Conservation (phyloP, 2,797 vertebrate species). For the Glossophaga mutica region DNA sequence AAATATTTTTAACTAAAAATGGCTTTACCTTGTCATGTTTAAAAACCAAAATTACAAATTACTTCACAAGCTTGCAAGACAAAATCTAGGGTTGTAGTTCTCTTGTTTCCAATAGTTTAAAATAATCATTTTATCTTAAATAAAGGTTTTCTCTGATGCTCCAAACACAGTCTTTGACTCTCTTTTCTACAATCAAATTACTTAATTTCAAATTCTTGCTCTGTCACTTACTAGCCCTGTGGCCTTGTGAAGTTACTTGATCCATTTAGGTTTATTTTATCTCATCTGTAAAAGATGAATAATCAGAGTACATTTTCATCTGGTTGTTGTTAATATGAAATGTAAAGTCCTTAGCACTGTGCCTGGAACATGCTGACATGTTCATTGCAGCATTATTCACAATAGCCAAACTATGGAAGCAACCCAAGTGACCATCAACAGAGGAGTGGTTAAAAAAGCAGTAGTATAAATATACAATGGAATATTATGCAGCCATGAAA, state of each 20-base stretch:
- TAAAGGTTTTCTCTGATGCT: background rate
- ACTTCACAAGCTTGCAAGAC: background rate
- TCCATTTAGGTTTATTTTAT: background rate
- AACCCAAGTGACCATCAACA: background rate
- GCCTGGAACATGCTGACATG: background rate
- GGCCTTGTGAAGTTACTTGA: background rate
- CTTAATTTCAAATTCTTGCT: background rate
- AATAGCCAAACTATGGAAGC: background rate
- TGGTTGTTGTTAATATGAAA: background rate
- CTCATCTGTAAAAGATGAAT: background rate
- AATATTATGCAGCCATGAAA: background rate
- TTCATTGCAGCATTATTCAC: background rate
- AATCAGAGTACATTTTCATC: background rate
- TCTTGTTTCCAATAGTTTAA: constrained; percentile 1
- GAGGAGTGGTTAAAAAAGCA: background rate
- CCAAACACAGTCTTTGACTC: background rate
- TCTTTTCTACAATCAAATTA: background rate
- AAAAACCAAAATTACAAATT: background rate
- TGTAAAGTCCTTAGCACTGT: background rate
- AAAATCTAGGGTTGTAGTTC: background rate
- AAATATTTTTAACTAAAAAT: background rate
- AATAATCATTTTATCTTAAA: background rate
- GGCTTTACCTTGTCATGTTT: background rate
- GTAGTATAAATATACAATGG: background rate
- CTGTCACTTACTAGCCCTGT: background rate